Evolutionary conservation across 1,140 invertebrate species (phyloP), one percentile per base, ranked within the genome.

Genomic region (Brachionus manjavacas): DNA sequence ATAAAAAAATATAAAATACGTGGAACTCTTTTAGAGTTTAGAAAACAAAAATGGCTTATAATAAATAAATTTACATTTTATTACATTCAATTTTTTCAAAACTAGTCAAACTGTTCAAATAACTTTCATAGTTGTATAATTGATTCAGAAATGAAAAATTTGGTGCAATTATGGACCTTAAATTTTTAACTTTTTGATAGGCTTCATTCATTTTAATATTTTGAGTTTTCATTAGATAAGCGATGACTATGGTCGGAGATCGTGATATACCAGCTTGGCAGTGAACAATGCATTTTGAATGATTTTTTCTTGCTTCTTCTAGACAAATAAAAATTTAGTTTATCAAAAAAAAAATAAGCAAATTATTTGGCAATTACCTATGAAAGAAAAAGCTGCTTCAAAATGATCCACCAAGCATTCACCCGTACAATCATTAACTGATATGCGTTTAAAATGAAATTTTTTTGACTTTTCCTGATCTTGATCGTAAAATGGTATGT

Each of bases 251-350:
- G 2, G 88, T 85, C 9, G 88, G 86, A n/a, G 88, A 87, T 25
- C 88, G 78, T 12, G 87, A 88, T 8, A 88, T 85, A 1, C 88
- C 88, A 14, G 88, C 88, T 72, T 88, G 88, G 85, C 88, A 89
- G 76, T 89, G 88, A 31, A 89, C 87, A 16, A 89, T 85, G n/a
- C 88, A 86, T 85, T 86, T 86, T 23, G 87, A 86, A n/a, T 64
- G 14, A 23, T 55, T 49, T 49, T 52, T 80, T 31, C 52, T 55
- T 31, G 76, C 76, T 9, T 80, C 76, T n/a, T 80, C 76, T 80
- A 4, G 14, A 8, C n/a, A n/a, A 20, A 39, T 25, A 52, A 79
- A 39, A 39, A 41, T 4, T 43, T 9, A 70, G n/a, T 70, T 35
- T 35, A 35, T 35, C n/a, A n/a, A n/a, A 35, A 35, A 70, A 41